Conservation (phyloP, 2,797 vertebrate species). For the Amphiprion clarkii region DNA sequence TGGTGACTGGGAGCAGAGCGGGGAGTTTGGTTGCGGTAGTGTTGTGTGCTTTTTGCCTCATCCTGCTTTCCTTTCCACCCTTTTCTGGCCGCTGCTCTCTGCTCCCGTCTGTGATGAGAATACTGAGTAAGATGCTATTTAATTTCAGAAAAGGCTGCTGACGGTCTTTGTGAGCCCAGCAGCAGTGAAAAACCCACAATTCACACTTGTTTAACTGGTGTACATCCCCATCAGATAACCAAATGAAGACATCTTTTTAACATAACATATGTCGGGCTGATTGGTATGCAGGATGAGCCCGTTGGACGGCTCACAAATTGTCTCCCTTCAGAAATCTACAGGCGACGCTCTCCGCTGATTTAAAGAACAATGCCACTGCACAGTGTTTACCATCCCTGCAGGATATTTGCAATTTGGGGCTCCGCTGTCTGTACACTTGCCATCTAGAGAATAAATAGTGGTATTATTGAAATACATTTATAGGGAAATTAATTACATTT, state of each 20-base stretch:
- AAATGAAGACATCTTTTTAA: slow-evolving; percentile 71
- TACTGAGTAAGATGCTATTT: slow-evolving; percentile 89
- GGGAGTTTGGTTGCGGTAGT: slow-evolving; percentile 56
- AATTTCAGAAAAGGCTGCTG: slow-evolving; percentile 86
- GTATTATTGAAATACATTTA: slow-evolving; percentile 3
- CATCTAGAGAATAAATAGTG: slow-evolving; percentile 36
- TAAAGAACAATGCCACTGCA: slow-evolving; percentile 64
- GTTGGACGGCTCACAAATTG: slow-evolving; percentile 69
- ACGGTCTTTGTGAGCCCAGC: slow-evolving; percentile 82
- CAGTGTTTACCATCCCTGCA: slow-evolving; percentile 61
- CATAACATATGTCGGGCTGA: slow-evolving; percentile 68
- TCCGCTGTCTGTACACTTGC: slow-evolving; percentile 32
- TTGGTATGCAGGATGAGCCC: slow-evolving; percentile 76
- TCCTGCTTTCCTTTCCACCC: slow-evolving; percentile 81
- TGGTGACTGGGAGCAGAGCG: slow-evolving; percentile 41
- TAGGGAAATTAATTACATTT: background rate
- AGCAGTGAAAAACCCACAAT: slow-evolving; percentile 64
- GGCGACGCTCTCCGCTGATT: slow-evolving; percentile 63
- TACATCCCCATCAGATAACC: slow-evolving; percentile 56
- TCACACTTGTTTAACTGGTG: slow-evolving; percentile 71
- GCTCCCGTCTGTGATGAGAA: slow-evolving; percentile 87
- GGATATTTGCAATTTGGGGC: slow-evolving; percentile 60
- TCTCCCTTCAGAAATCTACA: slow-evolving; percentile 71
- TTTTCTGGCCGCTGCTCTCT: slow-evolving; percentile 84
- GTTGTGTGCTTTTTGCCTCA: slow-evolving; percentile 73